Conservation (phyloP, 2,113 vertebrate genomes). For the Haplotaxodon microlepis region DNA sequence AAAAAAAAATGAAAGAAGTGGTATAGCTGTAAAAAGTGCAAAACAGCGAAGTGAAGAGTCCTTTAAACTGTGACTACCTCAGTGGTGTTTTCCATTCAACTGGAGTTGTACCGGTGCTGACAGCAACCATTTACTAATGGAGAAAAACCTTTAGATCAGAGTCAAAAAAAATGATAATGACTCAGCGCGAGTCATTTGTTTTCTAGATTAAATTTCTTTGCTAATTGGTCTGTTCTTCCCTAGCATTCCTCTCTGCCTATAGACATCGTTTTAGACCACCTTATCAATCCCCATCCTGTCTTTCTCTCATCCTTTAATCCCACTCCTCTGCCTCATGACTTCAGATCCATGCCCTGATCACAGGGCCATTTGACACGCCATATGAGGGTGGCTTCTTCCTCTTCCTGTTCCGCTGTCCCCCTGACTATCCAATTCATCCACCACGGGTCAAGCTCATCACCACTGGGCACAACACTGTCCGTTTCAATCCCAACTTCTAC, state of each 20-base stretch:
- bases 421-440: slow-evolving; percentile 98
- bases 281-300: neutral
- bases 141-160: neutral
- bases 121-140: neutral
- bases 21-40: neutral
- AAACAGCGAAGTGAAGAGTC: neutral
- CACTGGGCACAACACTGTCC: slow-evolving; percentile 96
- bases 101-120: neutral
- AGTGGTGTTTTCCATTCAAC: neutral
- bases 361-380: slow-evolving; percentile 96
- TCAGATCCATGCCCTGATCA: slow-evolving; percentile 97
- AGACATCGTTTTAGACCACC: neutral
- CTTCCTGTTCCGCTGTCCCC: slow-evolving; percentile 98
- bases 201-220: neutral
- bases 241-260: neutral
- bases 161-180: neutral
- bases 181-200: neutral
- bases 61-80: neutral
- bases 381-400: slow-evolving; percentile 99
- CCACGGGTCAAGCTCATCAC: slow-evolving; percentile 97
- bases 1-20: neutral
- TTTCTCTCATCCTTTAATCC: neutral
- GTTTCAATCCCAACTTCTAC: slow-evolving; percentile 99
- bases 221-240: neutral
- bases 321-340: neutral